Base-by-base conservation (phyloP, 2,888 invertebrate species). In the Nymphalis urticae region DNA sequence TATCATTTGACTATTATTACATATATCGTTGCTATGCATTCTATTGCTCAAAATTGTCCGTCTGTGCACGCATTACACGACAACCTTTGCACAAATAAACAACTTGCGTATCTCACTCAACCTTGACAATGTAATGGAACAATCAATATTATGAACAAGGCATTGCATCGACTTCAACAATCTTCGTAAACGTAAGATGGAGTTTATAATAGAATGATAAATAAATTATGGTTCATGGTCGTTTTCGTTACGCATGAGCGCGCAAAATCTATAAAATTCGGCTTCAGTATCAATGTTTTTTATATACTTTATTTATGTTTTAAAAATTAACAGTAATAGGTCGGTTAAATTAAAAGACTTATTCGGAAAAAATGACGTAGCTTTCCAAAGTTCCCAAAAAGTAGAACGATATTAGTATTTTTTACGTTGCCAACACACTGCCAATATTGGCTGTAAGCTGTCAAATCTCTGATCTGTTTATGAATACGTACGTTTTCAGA, bases 171-270 rank as follows among this genome's bases (percentile, higher is more conserved):
- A 56, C 2, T 56, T 27, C 16, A 48, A 17, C 47, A 59, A n/a
- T 24, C 32, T 27, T 50, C 47, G 32, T 60, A 60, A 21, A 60
- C n/a, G 42, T 21, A 10, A 17, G 16, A 47, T 16, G 19, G 47
- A 58, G 32, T 42, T 42, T 42, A 42, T 32, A 56, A 6, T 3
- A 32, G 10, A 54, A 24, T 53, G 62, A 66, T 54, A 67, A 50
- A 53, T 56, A 62, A 47, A 36, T 48, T 50, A 48, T 50, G 62
- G 66, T 62, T 67, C 66, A 67, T 56, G 50, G 62, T 58, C 62
- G 48, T n/a, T 42, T 36, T 56, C 48, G 42, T 62, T 51, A 61
- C 48, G 50, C 56, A 50, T 48, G 61, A 54, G 48, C 50, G 48
- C 50, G 48, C 48, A 13, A 50, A 62, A 42, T 48, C 54, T 51